A percentile compares a stretch with the other conserved stretches of the same genome.
Conservation (phyloP, 1,140 invertebrate genomes). For the Drosophila nikananu region DNA sequence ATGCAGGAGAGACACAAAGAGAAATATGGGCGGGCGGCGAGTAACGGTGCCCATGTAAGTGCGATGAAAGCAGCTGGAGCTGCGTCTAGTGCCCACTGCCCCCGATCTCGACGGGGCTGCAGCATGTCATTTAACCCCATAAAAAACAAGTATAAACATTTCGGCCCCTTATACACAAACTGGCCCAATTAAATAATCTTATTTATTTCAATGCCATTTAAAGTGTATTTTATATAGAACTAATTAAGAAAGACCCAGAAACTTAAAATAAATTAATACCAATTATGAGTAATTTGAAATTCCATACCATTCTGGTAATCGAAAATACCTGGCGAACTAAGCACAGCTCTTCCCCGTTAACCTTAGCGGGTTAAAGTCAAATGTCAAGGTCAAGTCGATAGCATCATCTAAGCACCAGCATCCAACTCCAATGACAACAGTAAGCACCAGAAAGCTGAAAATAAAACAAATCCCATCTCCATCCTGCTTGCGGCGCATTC, state of each 20-base stretch:
- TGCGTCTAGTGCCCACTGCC: conserved; percentile 16
- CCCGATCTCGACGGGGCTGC: conserved; percentile 28
- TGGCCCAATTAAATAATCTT: background rate
- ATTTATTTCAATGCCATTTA: background rate
- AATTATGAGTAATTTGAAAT: background rate
- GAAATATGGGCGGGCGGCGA: conserved; percentile 12
- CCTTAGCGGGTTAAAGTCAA: conserved; percentile 16
- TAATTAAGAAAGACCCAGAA: background rate
- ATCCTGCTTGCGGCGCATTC: conserved; percentile 66
- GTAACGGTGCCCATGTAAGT: conserved; percentile 37
- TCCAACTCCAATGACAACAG: conserved; percentile 1
- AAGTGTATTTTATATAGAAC: background rate
- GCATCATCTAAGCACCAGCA: conserved; percentile 31
- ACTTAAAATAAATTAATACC: background rate
- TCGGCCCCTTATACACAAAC: too few relatives aligned
- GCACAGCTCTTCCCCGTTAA: background rate
- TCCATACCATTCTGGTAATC: background rate
- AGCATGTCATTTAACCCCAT: conserved; percentile 13
- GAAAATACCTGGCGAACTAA: background rate
- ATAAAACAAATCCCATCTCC: conserved; percentile 7
- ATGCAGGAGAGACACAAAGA: background rate
- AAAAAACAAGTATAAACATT: too few relatives aligned
- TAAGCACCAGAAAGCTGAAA: conserved; percentile 2
- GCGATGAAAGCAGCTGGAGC: conserved; percentile 15
- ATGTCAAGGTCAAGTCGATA: conserved; percentile 55